Evolutionary conservation across 64 coral and sea anemone species (phyloP), one percentile per base, ranked within the genome.

Genomic region (Pocillopora damicornis): DNA sequence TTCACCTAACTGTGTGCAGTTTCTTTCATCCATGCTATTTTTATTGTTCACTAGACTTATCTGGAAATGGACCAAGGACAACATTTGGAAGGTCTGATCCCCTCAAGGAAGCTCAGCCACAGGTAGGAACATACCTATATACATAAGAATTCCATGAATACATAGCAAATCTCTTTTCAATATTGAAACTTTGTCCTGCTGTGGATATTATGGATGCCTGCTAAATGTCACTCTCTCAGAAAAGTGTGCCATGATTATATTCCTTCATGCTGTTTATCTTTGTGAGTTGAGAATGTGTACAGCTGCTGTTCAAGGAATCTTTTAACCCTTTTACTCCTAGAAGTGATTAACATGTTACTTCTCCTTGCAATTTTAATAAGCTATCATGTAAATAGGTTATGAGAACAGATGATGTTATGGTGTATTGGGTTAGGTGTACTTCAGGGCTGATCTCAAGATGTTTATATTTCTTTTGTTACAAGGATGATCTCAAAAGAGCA

Each of bases 51-150:
- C 14, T 61, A 68, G 73, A 86, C 37, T 74, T 64, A 93, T 18
- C 75, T 7, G 75, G 77, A 62, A 58, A 13, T 72, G 87, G 9
- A 37, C 37, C 2, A 9, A 92, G 88, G 73, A 17, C 94, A 11
- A 77, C 91, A 17, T 96, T 93, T 87, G 94, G 94, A 69, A 79
- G 94, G 76, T 96, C 94, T 63, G 91, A 96, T 85, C 94, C 94
- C 61, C 75, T 96, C 6, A 93, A 96, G 67, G 91, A 92, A 42
- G 64, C 75, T 11, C 94, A 96, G 74, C 94, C 94, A 74, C 75
- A 92, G 87, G 94, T 96, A 76, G 69, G 35, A 36, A n/a, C 1
- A 15, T 25, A 22, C 9, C 9, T 15, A 56, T n/a, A 18, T 9
- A 38, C 37, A 18, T 78, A 8, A 20, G 35, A 37, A 22, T 20